These are phyloP conservation scores for Intellagama lesueurii DNA, from an alignment of 2,797 vertebrate species.

Conservation along the genomic window DNA sequence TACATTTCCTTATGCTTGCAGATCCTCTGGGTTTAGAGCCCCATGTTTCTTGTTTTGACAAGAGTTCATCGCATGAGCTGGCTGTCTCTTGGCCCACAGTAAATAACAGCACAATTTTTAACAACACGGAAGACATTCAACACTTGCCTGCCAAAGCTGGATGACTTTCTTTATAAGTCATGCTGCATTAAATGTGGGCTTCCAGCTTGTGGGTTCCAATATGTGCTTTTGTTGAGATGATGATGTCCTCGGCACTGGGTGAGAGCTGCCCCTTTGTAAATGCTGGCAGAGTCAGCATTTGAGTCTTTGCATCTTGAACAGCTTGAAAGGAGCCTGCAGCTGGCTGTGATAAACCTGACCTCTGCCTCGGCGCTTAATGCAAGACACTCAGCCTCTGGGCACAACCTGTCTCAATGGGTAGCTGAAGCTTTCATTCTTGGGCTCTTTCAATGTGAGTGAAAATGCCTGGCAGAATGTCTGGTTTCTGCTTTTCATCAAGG, in stretches of 20 bases:
- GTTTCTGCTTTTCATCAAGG: constrained; percentile 5
- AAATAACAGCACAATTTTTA: not conserved
- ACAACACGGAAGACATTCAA: not conserved
- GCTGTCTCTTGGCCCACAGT: not conserved
- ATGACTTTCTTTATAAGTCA: constrained; percentile 1
- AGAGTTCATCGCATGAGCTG: not conserved
- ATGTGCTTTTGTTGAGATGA: constrained; percentile 15
- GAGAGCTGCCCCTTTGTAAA: not conserved
- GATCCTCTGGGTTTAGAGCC: not conserved
- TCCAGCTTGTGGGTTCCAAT: not conserved
- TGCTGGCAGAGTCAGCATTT: not conserved
- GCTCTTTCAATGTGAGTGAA: not conserved
- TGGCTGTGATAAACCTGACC: constrained; percentile 10
- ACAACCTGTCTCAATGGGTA: not conserved
- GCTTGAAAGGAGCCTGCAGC: constrained; percentile 16
- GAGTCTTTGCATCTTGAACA: not conserved
- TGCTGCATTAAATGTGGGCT: not conserved
- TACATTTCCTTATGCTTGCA: not conserved
- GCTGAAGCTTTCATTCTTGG: constrained; percentile 4
- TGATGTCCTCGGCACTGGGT: constrained; percentile 3
- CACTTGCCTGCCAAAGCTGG: not conserved
- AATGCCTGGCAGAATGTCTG: not conserved
- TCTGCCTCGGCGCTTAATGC: not conserved
- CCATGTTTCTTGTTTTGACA: not conserved
- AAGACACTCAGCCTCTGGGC: not conserved